Percentiles rank a stretch among this genome's conserved stretches.
Evolutionary conservation across 35 echinoderm and acorn worm species (phyloP).

Genomic region (Ptychodera flava): DNA sequence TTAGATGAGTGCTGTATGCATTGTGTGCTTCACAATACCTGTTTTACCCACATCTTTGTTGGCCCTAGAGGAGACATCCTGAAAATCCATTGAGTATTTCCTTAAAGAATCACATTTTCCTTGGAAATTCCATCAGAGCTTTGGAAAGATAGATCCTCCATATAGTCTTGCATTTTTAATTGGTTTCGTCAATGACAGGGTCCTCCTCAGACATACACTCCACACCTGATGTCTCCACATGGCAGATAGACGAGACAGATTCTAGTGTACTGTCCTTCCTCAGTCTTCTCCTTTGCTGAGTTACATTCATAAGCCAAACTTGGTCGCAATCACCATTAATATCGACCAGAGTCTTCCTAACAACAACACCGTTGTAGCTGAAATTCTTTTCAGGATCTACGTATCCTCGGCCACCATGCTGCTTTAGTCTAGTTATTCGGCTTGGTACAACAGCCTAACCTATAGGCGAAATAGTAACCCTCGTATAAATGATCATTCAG

Average conservation of each 20-base stretch:
- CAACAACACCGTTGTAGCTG: not conserved
- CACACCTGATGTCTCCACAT: not conserved
- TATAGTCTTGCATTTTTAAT: not conserved
- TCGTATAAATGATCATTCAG: not conserved
- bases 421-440: not conserved
- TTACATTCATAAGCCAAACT: not conserved
- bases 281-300: not conserved
- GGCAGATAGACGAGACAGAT: not conserved
- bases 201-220: not conserved
- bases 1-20: conserved; percentile 22
- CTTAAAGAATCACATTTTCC: not conserved
- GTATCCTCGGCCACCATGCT: not conserved
- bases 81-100: not conserved
- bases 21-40: conserved; percentile 13
- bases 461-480: not conserved
- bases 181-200: not conserved
- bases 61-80: conserved; percentile 28
- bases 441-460: not conserved
- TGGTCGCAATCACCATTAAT: not conserved
- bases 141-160: conserved; percentile 7
- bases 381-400: not conserved
- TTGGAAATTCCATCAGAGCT: not conserved
- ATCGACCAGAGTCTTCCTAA: not conserved
- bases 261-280: not conserved
- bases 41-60: conserved; percentile 22